Evolutionary conservation across 92 coral and sea anemone species (phyloP), one percentile per base, ranked within the genome.

Genomic region (Parazoanthus swiftii): DNA sequence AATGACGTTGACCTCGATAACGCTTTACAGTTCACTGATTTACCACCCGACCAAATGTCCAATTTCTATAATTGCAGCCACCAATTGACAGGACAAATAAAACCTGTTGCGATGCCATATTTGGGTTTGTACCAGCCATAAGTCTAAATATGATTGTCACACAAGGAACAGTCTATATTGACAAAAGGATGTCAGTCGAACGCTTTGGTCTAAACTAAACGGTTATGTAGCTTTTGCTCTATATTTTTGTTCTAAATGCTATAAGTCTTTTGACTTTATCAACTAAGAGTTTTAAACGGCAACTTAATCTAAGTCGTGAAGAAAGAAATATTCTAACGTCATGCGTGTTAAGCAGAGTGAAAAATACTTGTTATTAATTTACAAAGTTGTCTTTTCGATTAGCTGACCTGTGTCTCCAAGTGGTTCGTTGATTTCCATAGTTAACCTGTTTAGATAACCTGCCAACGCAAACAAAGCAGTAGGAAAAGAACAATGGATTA

Each of bases 331-430:
- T 35, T 84, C 79, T 48, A 8, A 70, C 68, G 65, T 44, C 35
- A 82, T n/a, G 46, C 21, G 58, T 25, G 43, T 84, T 71, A 70
- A 84, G 33, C 78, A 84, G 87, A 68, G 79, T 48, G 78, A 58
- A 84, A 79, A 43, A 71, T 25, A 68, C 78, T 84, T 71, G 77
- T 84, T 71, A 71, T 70, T 84, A 82, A 82, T 82, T 82, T 67
- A 82, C 37, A 36, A 6, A 67, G 86, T 82, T 42, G 14, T 37
- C 58, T 25, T 66, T 82, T 82, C 50, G 75, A 65, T 84, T 68
- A 33, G 87, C 42, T 70, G 87, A 84, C 78, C 79, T 46, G 87
- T 84, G 79, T 70, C 70, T 29, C 39, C 87, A 84, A 84, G 87
- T 84, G 79, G 29, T 46, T 71, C 59, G 46, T 50, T 84, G 79